A percentile compares a stretch with the other conserved stretches of the same genome.
Evolutionary conservation across 2,113 vertebrate genomes (phyloP).

Genomic region (Dasyprocta punctata): DNA sequence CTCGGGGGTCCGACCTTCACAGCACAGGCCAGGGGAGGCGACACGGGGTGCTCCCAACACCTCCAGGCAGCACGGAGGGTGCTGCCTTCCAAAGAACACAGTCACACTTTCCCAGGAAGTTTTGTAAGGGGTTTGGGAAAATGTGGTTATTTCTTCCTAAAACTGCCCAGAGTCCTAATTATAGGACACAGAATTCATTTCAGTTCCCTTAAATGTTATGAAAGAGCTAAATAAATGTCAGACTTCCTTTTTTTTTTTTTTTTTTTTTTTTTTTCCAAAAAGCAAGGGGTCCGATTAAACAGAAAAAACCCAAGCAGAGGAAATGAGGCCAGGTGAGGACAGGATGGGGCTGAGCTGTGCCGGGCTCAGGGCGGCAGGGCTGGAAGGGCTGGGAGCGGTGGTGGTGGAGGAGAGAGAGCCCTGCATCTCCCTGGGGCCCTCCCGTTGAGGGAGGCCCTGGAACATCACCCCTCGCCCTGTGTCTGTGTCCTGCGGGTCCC

Average conservation of each 20-base stretch:
- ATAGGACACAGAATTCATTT: neutral
- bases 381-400: neutral
- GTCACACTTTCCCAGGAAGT: conserved; percentile 38
- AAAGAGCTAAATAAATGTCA: neutral
- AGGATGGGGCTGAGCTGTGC: neutral
- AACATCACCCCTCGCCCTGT: fast-evolving
- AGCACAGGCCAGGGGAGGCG: neutral
- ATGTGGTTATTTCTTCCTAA: conserved; percentile 24
- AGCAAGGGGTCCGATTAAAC: neutral
- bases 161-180: conserved; percentile 37
- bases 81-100: neutral
- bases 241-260: neutral
- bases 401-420: fast-evolving
- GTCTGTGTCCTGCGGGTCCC: neutral
- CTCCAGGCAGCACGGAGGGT: fast-evolving
- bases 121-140: conserved; percentile 6
- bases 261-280: neutral
- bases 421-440: fast-evolving
- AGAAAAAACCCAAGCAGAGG: neutral
- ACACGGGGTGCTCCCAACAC: neutral
- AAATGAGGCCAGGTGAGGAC: neutral
- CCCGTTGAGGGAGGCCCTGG: neutral
- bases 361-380: neutral
- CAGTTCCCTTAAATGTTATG: neutral
- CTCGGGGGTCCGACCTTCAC: neutral